Evolutionary conservation across 2,888 invertebrate species (phyloP).

Genomic region (Cheilosia vernalis): DNA sequence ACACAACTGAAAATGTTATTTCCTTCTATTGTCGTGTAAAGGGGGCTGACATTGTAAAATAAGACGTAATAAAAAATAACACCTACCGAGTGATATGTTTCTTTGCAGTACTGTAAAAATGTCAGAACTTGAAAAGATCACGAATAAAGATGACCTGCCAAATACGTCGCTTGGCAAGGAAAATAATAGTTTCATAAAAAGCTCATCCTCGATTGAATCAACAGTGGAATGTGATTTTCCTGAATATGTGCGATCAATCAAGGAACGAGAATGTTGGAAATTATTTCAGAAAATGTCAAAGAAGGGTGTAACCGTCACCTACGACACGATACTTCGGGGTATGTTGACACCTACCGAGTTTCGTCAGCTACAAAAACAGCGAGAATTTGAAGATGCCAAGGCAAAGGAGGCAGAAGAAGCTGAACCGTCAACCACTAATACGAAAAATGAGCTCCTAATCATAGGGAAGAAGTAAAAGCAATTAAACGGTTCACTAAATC

Average conservation of each 20-base stretch:
- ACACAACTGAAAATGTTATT: too few species aligned
- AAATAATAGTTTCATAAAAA: constrained; percentile 76
- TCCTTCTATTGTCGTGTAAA: too few species aligned
- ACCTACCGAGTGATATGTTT: neutral
- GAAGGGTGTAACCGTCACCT: constrained; percentile 87
- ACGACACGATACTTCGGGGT: constrained; percentile 88
- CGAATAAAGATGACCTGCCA: constrained; percentile 65
- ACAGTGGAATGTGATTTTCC: constrained; percentile 80
- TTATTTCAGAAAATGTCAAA: constrained; percentile 88
- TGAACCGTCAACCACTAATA: constrained; percentile 16
- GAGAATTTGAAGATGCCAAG: constrained; percentile 80
- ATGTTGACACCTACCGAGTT: constrained; percentile 90
- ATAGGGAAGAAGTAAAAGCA: constrained; percentile 26
- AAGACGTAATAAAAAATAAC: too few species aligned
- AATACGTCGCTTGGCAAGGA: constrained; percentile 63
- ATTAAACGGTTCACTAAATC: neutral
- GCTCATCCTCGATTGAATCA: constrained; percentile 7
- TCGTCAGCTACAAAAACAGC: constrained; percentile 85
- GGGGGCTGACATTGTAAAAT: too few species aligned
- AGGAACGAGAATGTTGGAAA: constrained; percentile 88
- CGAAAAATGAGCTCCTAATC: constrained; percentile 11
- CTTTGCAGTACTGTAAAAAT: constrained; percentile 46
- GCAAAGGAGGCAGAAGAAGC: constrained; percentile 78
- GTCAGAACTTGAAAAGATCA: constrained; percentile 60
- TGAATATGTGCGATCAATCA: constrained; percentile 84